These are phyloP conservation scores for Hyles vespertilio DNA, from an alignment of 1,140 invertebrate genomes.

Conservation along the genomic window DNA sequence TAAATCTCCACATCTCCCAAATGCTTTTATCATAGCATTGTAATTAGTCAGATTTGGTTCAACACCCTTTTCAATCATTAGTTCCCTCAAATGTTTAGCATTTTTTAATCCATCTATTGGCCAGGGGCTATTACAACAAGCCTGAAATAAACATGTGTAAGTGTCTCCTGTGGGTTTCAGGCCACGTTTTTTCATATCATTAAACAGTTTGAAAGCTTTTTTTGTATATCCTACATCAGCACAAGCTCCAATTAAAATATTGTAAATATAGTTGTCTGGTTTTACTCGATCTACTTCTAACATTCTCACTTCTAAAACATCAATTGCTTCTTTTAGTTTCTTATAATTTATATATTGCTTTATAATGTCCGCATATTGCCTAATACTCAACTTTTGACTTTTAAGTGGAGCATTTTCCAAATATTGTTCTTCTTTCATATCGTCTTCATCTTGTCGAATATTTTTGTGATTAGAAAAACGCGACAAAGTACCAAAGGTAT, in stretches of 20 bases:
- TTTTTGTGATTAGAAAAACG: constrained; percentile 24
- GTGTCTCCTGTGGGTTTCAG: constrained; percentile 81
- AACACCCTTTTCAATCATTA: constrained; percentile 82
- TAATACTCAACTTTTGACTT: constrained; percentile 72
- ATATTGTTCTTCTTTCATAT: constrained; percentile 76
- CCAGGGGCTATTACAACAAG: constrained; percentile 88
- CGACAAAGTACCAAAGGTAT: constrained; percentile 70
- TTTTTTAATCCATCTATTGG: constrained; percentile 78
- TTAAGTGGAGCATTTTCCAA: constrained; percentile 60
- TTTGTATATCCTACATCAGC: constrained; percentile 88
- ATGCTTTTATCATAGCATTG: constrained; percentile 94
- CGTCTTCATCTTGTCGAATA: constrained; percentile 67
- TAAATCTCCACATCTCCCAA: constrained; percentile 87
- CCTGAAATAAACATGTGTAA: constrained; percentile 91
- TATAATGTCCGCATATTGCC: constrained; percentile 82
- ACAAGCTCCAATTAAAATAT: constrained; percentile 87
- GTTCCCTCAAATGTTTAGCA: constrained; percentile 80
- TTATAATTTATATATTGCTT: constrained; percentile 79
- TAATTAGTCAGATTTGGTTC: constrained; percentile 87
- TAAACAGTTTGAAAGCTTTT: constrained; percentile 89
- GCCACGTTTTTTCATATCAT: constrained; percentile 86
- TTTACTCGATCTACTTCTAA: constrained; percentile 84
- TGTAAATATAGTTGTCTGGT: constrained; percentile 87
- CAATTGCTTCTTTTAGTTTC: constrained; percentile 83
- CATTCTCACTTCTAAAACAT: constrained; percentile 84